Base-by-base conservation (phyloP, 1,140 invertebrate species). In the Drosophila trapezifrons region DNA sequence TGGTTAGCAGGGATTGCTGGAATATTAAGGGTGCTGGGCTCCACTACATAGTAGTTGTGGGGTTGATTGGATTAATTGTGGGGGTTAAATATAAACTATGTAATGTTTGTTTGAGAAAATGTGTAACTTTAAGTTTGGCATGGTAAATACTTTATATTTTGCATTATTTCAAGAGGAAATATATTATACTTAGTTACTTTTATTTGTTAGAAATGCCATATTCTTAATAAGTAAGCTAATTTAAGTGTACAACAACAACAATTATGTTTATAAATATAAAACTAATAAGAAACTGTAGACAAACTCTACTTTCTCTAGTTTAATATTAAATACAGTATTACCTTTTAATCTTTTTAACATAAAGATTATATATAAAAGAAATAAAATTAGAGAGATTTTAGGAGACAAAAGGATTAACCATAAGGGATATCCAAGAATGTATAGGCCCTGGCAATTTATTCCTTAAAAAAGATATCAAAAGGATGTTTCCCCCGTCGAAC, bases 381-480 rank as follows among this genome's bases (percentile, higher is more conserved):
- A 51, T 17, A 1, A 10, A 20, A 10, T 13, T 1, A n/a, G 1
- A 45, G 13, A 29, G 12, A 8, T 20, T 55, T 10, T 15, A n/a
- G 15, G 9, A n/a, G 13, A 52, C 17, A 51, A 32, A 54, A n/a
- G 13, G 3, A 2, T 38, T 38, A 59, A 13, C 13, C 27, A 59
- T 49, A 32, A 49, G 10, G n/a, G 38, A 17, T 27, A 52, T 29
- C 13, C 22, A 5, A 10, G 3, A 27, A 32, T 15, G 7, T 12
- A 12, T 13, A 12, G 13, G 13, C 5, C 27, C n/a, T 15, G 20
- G 8, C 37, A 60, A 60, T 52, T 72, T 55, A 25, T 43, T 17
- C 45, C 22, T 40, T 40, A 60, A 73, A 49, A 49, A 40, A 73
- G 42, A 73, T 8, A 55, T 73, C 20, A 74, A 73, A 74, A 43